These are phyloP conservation scores for Neopipo cinnamomea DNA, from an alignment of 2,113 vertebrate species.

Conservation along the genomic window DNA sequence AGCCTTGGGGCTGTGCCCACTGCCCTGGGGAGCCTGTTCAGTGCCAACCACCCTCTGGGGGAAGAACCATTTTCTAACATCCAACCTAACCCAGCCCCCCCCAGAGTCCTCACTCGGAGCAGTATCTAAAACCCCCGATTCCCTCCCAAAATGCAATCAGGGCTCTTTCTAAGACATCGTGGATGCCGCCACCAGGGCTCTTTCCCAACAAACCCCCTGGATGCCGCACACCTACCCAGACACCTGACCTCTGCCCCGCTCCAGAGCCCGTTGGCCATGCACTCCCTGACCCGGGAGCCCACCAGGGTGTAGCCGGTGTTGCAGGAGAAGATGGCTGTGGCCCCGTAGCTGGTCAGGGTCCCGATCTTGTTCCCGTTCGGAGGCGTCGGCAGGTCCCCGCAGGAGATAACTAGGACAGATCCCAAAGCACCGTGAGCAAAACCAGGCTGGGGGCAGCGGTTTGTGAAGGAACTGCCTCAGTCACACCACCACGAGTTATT, in stretches of 20 bases:
- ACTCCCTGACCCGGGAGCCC: constrained; percentile 92
- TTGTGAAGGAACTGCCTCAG: fast-evolving
- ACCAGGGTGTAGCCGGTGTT: constrained; percentile 96
- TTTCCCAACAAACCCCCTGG: not conserved
- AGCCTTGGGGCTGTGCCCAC: not conserved
- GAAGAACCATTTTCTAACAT: not conserved
- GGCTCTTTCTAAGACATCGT: not conserved
- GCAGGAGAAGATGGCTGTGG: constrained; percentile 97
- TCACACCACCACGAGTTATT: fast-evolving
- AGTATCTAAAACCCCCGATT: not conserved
- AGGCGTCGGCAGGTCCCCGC: constrained; percentile 89
- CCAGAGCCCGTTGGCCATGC: constrained; percentile 97
- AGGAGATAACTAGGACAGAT: constrained; percentile 87
- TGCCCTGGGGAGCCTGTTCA: not conserved
- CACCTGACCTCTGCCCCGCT: constrained; percentile 92
- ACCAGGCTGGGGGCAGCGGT: not conserved
- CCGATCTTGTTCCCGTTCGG: constrained; percentile 96
- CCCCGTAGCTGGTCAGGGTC: constrained; percentile 87
- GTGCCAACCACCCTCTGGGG: not conserved
- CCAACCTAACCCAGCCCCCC: not conserved
- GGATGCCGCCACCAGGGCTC: not conserved
- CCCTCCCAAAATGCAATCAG: fast-evolving
- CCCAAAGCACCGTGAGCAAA: not conserved
- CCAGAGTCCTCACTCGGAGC: not conserved
- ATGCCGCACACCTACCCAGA: constrained; percentile 78